Evolutionary conservation across 2,113 vertebrate species (phyloP).

Genomic region (Anarrhichthys ocellatus): DNA sequence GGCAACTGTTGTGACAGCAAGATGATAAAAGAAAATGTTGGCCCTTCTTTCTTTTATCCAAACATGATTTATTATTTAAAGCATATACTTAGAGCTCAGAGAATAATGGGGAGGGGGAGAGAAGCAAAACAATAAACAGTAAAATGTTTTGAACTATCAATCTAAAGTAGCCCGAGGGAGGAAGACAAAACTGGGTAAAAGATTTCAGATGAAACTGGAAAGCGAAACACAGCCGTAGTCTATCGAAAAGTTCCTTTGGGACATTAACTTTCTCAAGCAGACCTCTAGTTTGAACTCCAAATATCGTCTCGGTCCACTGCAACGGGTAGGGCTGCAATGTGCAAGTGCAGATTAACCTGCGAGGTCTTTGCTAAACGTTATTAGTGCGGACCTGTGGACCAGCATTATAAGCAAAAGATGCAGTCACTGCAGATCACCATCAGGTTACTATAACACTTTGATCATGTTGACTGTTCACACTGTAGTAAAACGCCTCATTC

Average conservation of each 20-base stretch:
- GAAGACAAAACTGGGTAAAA: constrained; percentile 68
- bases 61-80: constrained; percentile 78
- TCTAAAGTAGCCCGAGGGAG: constrained; percentile 68
- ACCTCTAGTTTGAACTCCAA: constrained; percentile 71
- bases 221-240: constrained; percentile 62
- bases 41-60: constrained; percentile 39
- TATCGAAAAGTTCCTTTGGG: constrained; percentile 73
- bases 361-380: constrained; percentile 55
- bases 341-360: constrained; percentile 69
- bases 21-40: constrained; percentile 47
- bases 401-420: constrained; percentile 46
- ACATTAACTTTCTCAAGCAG: constrained; percentile 67
- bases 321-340: constrained; percentile 63
- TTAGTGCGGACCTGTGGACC: constrained; percentile 47
- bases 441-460: background rate
- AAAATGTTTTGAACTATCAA: constrained; percentile 75
- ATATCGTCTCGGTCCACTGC: constrained; percentile 60
- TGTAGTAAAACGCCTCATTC: too few relatives aligned
- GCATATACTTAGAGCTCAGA: constrained; percentile 54
- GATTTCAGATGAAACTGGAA: constrained; percentile 68
- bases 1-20: constrained; percentile 35
- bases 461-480: too few relatives aligned
- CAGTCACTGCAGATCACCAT: constrained; percentile 28
- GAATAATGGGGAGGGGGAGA: constrained; percentile 35
- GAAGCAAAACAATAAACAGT: constrained; percentile 75